Evolutionary conservation across 1,140 invertebrate genomes (phyloP).

Genomic region (Drosophila sucinea): DNA sequence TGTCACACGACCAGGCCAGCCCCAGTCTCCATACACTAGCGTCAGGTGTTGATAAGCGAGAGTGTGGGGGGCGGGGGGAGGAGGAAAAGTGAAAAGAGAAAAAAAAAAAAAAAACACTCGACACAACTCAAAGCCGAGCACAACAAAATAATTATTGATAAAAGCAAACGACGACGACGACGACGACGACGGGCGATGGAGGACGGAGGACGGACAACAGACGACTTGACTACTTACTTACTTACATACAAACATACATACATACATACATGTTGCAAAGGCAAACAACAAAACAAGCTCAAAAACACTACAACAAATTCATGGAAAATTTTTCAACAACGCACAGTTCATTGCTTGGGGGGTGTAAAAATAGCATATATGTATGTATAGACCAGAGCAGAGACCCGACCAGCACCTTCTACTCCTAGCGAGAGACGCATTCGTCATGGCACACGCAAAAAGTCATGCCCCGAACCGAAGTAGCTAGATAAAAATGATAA

Average conservation of each 20-base stretch:
- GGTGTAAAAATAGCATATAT: slow-evolving; percentile 52
- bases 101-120: slow-evolving; percentile 41
- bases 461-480: slow-evolving; percentile 59
- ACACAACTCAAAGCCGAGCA: slow-evolving; percentile 62
- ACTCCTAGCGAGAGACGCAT: slow-evolving; percentile 39
- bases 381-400: slow-evolving; percentile 9
- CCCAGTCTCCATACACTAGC: slow-evolving; percentile 25
- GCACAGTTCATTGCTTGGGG: slow-evolving; percentile 66
- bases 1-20: slow-evolving; percentile 65
- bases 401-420: not conserved
- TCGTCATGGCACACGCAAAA: slow-evolving; percentile 79
- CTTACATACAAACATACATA: not conserved
- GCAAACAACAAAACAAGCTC: slow-evolving; percentile 54
- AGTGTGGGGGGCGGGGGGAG: slow-evolving; percentile 16
- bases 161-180: slow-evolving; percentile 48
- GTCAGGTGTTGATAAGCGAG: slow-evolving; percentile 66
- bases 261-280: slow-evolving; percentile 46
- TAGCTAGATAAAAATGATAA: slow-evolving; percentile 73
- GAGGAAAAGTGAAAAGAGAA: not conserved
- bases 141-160: slow-evolving; percentile 82
- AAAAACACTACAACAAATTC: slow-evolving; percentile 61
- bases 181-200: not conserved
- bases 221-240: slow-evolving; percentile 21
- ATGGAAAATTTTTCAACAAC: slow-evolving; percentile 80
- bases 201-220: too few species aligned